phyloP scores from a whole-genome alignment of 2,797 vertebrate genomes.

The Lagodon rhomboides region DNA sequence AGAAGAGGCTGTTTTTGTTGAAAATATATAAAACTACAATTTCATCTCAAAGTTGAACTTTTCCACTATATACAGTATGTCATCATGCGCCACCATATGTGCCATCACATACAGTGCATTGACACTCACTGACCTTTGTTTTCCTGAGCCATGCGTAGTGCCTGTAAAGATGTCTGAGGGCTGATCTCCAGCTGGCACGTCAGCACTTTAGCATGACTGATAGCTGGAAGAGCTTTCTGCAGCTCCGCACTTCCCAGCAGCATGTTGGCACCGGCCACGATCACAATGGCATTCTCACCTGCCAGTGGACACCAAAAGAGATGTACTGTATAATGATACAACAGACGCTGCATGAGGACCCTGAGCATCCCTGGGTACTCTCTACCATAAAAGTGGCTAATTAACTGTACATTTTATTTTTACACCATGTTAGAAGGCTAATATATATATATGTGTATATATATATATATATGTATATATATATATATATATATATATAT shows the following conservation, averaged over 20 bases:
- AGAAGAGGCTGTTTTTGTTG: neutral
- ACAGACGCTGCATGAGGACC: neutral
- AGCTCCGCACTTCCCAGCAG: slow-evolving; percentile 90
- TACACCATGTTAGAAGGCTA: neutral
- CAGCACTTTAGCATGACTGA: slow-evolving; percentile 90
- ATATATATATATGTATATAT: too few species aligned
- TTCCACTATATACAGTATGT: neutral
- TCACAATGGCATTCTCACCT: slow-evolving; percentile 98
- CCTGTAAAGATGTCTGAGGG: slow-evolving; percentile 88
- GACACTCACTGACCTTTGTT: slow-evolving; percentile 87
- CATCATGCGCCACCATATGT: too few species aligned
- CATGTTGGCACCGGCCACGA: slow-evolving; percentile 96
- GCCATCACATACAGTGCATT: neutral
- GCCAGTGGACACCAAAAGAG: slow-evolving; percentile 30
- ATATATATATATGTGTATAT: too few species aligned
- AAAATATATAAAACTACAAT: neutral
- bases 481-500: too few species aligned
- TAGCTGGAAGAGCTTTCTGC: slow-evolving; percentile 82
- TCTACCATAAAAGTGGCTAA: neutral
- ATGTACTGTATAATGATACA: slow-evolving; percentile 1
- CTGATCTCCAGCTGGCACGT: slow-evolving; percentile 96
- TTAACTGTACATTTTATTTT: neutral
- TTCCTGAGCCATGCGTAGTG: slow-evolving; percentile 89
- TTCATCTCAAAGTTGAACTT: neutral
- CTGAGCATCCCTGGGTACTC: slow-evolving; percentile 17